phyloP scores from a whole-genome alignment of 2,888 invertebrate species.

The Phlogophora meticulosa region DNA sequence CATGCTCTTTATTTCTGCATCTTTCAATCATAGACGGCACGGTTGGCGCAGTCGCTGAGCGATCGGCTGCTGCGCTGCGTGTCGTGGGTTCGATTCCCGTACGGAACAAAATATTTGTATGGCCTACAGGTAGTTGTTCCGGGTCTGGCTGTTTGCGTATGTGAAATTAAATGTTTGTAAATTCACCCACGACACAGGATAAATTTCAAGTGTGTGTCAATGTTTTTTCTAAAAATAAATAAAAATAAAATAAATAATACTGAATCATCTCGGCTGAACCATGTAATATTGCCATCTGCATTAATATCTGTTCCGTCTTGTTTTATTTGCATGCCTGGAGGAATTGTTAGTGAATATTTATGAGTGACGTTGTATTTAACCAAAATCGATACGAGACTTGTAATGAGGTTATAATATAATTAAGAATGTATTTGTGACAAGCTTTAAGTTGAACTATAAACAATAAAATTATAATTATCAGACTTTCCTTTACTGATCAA shows the following conservation, averaged over 20 bases:
- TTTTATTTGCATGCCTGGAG: constrained; percentile 59
- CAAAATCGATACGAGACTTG: constrained; percentile 31
- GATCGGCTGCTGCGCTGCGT: too few relatives aligned
- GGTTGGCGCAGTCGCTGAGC: too few relatives aligned
- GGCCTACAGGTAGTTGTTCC: too few relatives aligned
- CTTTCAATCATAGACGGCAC: neutral
- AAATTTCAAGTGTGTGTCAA: too few relatives aligned
- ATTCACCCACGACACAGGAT: too few relatives aligned
- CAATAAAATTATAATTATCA: neutral
- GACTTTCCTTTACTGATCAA: neutral
- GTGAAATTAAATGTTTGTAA: too few relatives aligned
- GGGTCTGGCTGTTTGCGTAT: too few relatives aligned
- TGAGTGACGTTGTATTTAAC: constrained; percentile 36
- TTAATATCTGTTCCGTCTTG: constrained; percentile 32
- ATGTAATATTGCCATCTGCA: constrained; percentile 24
- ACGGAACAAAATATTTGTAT: too few relatives aligned
- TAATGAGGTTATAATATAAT: constrained; percentile 21
- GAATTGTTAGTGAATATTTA: constrained; percentile 23
- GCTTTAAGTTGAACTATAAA: neutral
- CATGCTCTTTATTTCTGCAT: neutral
- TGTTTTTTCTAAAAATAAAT: too few relatives aligned
- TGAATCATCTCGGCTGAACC: too few relatives aligned
- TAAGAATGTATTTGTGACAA: constrained; percentile 2
- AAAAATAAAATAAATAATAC: too few relatives aligned
- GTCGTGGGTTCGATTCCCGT: too few relatives aligned